Conservation (phyloP, 2,888 invertebrate species). For the Drosophila barbarae region DNA sequence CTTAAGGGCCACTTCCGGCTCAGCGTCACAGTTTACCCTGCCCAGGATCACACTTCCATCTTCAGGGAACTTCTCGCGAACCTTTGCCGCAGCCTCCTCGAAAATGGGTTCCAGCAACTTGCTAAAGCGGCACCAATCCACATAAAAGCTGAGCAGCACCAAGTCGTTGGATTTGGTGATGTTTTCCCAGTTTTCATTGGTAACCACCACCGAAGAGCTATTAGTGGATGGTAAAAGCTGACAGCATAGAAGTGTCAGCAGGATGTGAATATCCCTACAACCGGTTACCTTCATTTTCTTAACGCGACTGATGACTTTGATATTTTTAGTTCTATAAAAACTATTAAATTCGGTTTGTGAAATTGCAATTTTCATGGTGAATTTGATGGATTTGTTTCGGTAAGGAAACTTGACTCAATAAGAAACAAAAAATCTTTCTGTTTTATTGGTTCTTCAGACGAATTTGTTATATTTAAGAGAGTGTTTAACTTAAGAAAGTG, state of each 20-base stretch:
- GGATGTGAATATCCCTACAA: not conserved
- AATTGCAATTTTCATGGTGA: not conserved
- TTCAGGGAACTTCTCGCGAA: slow-evolving; percentile 84
- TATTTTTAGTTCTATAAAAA: not conserved
- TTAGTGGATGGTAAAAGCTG: not conserved
- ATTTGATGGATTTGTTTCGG: slow-evolving; percentile 1
- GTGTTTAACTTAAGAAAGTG: not conserved
- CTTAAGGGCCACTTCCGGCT: slow-evolving; percentile 87
- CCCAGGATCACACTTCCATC: slow-evolving; percentile 91
- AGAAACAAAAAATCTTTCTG: not conserved
- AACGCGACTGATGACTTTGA: slow-evolving; percentile 4
- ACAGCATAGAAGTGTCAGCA: not conserved
- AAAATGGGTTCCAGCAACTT: slow-evolving; percentile 95
- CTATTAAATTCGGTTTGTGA: not conserved
- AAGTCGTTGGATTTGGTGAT: slow-evolving; percentile 85
- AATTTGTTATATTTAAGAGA: not conserved
- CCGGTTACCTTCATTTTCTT: slow-evolving; percentile 23
- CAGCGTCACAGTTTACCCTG: slow-evolving; percentile 95
- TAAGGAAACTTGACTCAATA: not conserved
- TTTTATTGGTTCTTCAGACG: not conserved
- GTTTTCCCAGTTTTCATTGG: slow-evolving; percentile 9
- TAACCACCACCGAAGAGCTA: slow-evolving; percentile 14
- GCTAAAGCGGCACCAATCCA: slow-evolving; percentile 98
- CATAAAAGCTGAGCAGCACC: slow-evolving; percentile 98
- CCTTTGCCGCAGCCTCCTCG: slow-evolving; percentile 89